Conservation (phyloP, 2,888 invertebrate species). For the Drosophila quinaria region DNA sequence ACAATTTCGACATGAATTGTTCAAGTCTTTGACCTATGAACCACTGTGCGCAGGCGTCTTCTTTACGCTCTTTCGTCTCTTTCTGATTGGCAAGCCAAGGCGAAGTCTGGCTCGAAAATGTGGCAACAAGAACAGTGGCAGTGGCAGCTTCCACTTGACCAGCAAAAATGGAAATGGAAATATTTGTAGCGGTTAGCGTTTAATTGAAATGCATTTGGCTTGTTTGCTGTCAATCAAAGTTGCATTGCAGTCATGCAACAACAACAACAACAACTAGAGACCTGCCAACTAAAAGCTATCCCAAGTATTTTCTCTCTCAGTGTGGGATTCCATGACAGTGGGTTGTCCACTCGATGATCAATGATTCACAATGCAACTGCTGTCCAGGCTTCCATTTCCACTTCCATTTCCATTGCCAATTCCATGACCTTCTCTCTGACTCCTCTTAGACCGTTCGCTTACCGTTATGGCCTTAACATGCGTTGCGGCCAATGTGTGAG, state of each 20-base stretch:
- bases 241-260: conserved; percentile 42
- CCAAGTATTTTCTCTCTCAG: background rate
- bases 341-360: conserved; percentile 15
- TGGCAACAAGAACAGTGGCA: conserved; percentile 17
- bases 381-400: conserved; percentile 13
- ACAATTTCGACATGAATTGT: background rate
- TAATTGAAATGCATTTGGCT: conserved; percentile 83
- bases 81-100: conserved; percentile 6
- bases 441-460: conserved; percentile 4
- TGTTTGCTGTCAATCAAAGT: conserved; percentile 79
- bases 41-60: conserved; percentile 41
- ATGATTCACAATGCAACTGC: conserved; percentile 34
- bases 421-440: conserved; percentile 48
- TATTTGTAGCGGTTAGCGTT: conserved; percentile 83
- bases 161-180: conserved; percentile 63
- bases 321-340: conserved; percentile 29
- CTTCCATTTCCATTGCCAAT: background rate
- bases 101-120: conserved; percentile 43
- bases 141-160: conserved; percentile 64
- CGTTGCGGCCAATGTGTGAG: conserved; percentile 12
- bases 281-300: conserved; percentile 4
- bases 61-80: conserved; percentile 6
- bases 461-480: conserved; percentile 44
- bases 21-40: background rate
- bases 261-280: background rate